phyloP scores from a whole-genome alignment of 2,113 vertebrate genomes.

The Montifringilla adamsi region DNA sequence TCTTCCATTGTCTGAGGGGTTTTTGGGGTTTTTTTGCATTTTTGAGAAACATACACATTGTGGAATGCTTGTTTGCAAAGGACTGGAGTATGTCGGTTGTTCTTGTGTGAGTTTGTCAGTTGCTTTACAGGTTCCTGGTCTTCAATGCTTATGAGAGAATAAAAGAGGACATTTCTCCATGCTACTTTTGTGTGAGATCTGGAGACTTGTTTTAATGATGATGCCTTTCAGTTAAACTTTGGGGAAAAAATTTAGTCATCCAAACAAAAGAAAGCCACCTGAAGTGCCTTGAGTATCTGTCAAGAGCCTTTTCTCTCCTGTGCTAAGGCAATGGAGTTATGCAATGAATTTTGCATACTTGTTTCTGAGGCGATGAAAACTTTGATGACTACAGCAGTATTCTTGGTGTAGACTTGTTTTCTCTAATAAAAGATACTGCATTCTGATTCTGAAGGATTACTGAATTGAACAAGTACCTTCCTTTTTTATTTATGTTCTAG shows the following conservation, averaged over 20 bases:
- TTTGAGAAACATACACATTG: neutral
- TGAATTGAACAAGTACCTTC: neutral
- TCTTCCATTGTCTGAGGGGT: neutral
- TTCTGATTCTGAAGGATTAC: neutral
- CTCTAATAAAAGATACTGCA: neutral
- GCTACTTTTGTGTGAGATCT: neutral
- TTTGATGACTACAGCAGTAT: neutral
- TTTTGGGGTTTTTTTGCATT: neutral
- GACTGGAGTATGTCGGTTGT: neutral
- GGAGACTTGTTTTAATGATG: neutral
- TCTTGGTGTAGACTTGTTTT: neutral
- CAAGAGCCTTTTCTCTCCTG: neutral
- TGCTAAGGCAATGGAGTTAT: neutral
- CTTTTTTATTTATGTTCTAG: neutral
- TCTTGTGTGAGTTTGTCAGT: neutral
- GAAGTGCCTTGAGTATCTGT: neutral
- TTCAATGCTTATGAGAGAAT: neutral
- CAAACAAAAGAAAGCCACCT: neutral
- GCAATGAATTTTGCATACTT: neutral
- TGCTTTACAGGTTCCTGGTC: neutral
- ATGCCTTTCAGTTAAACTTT: neutral
- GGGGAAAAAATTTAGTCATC: neutral
- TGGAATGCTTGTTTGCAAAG: neutral
- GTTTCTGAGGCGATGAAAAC: neutral
- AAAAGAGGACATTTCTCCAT: neutral